Evolutionary conservation across 2,113 vertebrate species (phyloP).

Genomic region (Phalacrocorax carbo): DNA sequence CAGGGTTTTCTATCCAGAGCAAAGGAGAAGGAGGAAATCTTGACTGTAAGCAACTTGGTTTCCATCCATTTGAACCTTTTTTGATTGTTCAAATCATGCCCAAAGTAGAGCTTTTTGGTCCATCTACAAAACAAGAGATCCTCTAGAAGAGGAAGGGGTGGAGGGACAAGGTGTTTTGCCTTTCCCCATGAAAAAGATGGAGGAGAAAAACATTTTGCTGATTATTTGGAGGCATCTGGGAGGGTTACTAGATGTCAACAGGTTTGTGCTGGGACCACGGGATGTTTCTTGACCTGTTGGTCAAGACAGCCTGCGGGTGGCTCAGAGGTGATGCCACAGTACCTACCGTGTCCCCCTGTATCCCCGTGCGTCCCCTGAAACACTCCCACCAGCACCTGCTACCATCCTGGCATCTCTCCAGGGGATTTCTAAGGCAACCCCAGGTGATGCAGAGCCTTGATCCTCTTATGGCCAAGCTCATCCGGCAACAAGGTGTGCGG

Average conservation of each 20-base stretch:
- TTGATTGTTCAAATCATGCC: not conserved
- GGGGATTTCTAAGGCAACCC: not conserved
- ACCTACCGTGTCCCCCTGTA: not conserved
- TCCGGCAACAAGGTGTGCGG: rapidly evolving
- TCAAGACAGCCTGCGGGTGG: not conserved
- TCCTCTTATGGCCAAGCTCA: constrained; percentile 22
- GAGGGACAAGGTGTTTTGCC: not conserved
- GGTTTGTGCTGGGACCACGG: not conserved
- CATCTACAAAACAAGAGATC: not conserved
- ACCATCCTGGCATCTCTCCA: rapidly evolving
- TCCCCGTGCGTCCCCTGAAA: rapidly evolving
- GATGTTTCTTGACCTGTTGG: not conserved
- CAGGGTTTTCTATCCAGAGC: not conserved
- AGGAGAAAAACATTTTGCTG: not conserved
- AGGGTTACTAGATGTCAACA: not conserved
- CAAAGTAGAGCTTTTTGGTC: rapidly evolving
- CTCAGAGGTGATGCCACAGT: not conserved
- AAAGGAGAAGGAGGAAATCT: not conserved
- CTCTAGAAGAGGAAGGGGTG: not conserved
- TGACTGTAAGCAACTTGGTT: not conserved
- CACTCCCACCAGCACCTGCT: rapidly evolving
- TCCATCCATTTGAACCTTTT: rapidly evolving
- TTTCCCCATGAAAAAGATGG: not conserved
- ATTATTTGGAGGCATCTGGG: not conserved
- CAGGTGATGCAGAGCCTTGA: constrained; percentile 21